A percentile compares a stretch with the other conserved stretches of the same genome.
Conservation (phyloP, 2,113 vertebrate genomes). For the Cichladusa arquata region DNA sequence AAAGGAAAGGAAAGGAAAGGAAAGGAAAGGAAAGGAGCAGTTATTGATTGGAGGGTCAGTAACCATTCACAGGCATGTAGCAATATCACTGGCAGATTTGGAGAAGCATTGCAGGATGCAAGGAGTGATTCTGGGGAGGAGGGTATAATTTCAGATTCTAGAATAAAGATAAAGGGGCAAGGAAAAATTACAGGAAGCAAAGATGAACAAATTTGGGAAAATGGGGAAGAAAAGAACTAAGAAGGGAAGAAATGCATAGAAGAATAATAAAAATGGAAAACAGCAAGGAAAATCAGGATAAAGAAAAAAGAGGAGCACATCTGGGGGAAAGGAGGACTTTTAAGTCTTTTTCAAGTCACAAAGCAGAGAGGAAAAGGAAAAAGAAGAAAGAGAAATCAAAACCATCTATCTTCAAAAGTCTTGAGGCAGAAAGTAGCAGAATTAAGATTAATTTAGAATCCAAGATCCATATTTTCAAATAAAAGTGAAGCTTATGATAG, state of each 20-base stretch:
- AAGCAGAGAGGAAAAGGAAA: background rate
- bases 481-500: background rate
- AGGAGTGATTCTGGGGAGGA: background rate
- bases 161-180: background rate
- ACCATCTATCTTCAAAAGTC: background rate
- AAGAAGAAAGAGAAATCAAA: background rate
- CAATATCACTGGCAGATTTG: background rate
- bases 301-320: background rate
- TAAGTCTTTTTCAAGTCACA: background rate
- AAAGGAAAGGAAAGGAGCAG: background rate
- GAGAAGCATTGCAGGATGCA: background rate
- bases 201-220: background rate
- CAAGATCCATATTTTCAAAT: constrained; percentile 9
- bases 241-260: background rate
- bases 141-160: background rate
- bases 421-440: background rate
- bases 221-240: background rate
- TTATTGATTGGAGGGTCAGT: background rate
- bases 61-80: background rate
- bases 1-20: too few species aligned
- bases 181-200: background rate
- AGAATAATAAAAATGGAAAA: background rate
- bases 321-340: background rate
- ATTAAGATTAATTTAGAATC: constrained; percentile 25
- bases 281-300: background rate